phyloP scores from a whole-genome alignment of 2,888 invertebrate species.

The Lissonota sp. region DNA sequence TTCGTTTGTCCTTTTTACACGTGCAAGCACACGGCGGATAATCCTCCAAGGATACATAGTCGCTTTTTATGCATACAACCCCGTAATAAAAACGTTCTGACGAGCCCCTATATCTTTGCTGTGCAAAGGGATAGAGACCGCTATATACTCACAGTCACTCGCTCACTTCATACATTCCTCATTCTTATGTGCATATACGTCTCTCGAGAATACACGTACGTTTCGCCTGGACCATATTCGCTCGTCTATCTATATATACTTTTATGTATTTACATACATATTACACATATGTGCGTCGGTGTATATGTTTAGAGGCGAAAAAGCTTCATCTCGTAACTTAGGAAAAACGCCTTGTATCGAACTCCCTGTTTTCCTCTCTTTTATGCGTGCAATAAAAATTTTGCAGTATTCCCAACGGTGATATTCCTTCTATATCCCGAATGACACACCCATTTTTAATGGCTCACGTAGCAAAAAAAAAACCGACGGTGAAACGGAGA shows the following conservation, averaged over 20 bases:
- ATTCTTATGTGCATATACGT: slow-evolving; percentile 19
- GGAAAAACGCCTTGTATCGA: slow-evolving; percentile 47
- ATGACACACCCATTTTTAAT: neutral
- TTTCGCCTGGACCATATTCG: neutral
- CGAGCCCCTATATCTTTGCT: slow-evolving; percentile 37
- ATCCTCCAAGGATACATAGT: slow-evolving; percentile 19
- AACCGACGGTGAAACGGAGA: slow-evolving; percentile 23
- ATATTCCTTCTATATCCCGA: slow-evolving; percentile 38
- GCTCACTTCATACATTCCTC: slow-evolving; percentile 31
- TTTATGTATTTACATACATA: neutral
- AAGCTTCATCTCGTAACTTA: slow-evolving; percentile 35
- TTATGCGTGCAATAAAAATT: slow-evolving; percentile 35
- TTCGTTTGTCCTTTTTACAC: too few relatives aligned
- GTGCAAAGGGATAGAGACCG: slow-evolving; percentile 31
- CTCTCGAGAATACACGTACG: slow-evolving; percentile 31
- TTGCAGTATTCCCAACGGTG: slow-evolving; percentile 20
- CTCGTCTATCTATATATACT: neutral
- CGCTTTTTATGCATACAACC: slow-evolving; percentile 67
- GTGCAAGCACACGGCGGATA: too few relatives aligned
- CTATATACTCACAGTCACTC: slow-evolving; percentile 27
- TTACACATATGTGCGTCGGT: neutral
- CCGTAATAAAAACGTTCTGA: slow-evolving; percentile 51
- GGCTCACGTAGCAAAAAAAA: slow-evolving; percentile 7
- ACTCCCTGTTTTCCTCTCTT: slow-evolving; percentile 14
- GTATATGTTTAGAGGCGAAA: slow-evolving; percentile 1